Percentiles rank a stretch among this genome's conserved stretches.
Conservation (phyloP, 2,113 vertebrate species). For the Peucedramus taeniatus region DNA sequence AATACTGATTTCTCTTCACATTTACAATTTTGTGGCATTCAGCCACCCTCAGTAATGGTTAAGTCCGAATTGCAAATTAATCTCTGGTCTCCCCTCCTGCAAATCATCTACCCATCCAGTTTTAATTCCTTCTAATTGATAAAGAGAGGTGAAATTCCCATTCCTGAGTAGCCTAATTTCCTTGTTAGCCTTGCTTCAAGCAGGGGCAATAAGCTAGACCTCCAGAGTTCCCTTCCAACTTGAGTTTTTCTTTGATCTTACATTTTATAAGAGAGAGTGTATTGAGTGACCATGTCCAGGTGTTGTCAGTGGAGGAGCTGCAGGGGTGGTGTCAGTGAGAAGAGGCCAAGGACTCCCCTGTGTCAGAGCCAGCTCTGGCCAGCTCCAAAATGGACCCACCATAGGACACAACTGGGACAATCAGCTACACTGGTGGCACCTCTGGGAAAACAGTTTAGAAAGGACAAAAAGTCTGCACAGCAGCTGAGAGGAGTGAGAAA, state of each 20-base stretch:
- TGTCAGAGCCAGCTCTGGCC: background rate
- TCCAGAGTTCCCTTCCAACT: background rate
- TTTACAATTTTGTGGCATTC: background rate
- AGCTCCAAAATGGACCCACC: background rate
- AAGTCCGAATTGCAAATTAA: background rate
- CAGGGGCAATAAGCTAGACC: background rate
- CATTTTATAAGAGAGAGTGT: background rate
- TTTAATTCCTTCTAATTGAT: background rate
- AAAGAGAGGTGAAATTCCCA: background rate
- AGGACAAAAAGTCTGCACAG: background rate
- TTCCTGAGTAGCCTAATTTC: background rate
- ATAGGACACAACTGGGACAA: background rate
- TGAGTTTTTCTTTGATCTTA: background rate
- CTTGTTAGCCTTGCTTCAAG: background rate
- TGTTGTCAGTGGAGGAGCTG: background rate
- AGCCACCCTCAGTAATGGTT: background rate
- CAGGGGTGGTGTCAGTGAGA: background rate
- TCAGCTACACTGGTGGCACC: background rate
- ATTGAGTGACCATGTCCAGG: background rate
- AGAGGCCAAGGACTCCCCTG: background rate
- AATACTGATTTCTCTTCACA: background rate
- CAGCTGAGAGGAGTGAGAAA: background rate
- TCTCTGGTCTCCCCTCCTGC: background rate
- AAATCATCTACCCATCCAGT: background rate
- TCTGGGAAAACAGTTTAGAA: background rate